Evolutionary conservation across 2,797 vertebrate genomes (phyloP).

Genomic region (Gymnoscopelus braueri): DNA sequence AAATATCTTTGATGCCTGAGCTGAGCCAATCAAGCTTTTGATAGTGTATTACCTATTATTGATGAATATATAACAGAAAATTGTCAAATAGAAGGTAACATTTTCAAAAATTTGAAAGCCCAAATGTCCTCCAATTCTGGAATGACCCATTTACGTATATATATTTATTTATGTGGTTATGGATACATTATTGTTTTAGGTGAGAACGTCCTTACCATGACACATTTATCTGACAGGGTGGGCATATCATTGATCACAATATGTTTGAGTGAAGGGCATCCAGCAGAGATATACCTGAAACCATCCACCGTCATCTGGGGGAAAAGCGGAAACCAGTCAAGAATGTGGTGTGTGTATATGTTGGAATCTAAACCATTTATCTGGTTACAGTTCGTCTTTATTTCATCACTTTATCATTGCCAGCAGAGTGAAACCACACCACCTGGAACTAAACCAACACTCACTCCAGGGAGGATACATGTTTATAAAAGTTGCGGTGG

Average conservation of each 20-base stretch:
- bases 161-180: no score
- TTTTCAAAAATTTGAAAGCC: no score
- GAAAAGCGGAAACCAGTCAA: constrained; percentile 16
- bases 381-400: constrained; percentile 15
- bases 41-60: no score
- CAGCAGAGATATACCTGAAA: constrained; percentile 79
- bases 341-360: constrained; percentile 19
- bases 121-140: no score
- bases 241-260: constrained; percentile 85
- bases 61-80: no score
- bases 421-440: constrained; percentile 54
- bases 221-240: constrained; percentile 81
- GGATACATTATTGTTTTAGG: background rate
- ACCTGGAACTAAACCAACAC: constrained; percentile 58
- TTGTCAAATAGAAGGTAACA: no score
- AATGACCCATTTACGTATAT: no score
- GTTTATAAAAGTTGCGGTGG: constrained; percentile 9
- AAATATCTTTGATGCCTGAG: no score
- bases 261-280: constrained; percentile 80
- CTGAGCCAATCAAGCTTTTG: no score
- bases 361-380: constrained; percentile 43
- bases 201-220: constrained; percentile 73
- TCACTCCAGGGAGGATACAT: constrained; percentile 28
- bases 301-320: constrained; percentile 84
- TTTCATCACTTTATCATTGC: constrained; percentile 25